Evolutionary conservation across 2,888 invertebrate species (phyloP).

Genomic region (Yponomeuta evonymella): DNA sequence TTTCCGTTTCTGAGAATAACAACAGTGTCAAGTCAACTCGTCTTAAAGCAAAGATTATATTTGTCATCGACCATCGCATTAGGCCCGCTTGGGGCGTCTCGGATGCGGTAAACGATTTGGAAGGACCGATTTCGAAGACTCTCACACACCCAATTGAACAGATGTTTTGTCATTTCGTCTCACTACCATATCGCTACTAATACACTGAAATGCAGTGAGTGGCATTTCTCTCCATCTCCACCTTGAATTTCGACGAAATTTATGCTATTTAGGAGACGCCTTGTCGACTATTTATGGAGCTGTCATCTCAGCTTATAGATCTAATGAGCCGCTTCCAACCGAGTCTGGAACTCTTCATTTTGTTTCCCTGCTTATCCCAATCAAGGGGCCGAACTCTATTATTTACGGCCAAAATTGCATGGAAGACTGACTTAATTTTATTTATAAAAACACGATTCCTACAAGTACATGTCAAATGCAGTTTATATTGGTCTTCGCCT

Average conservation of each 20-base stretch:
- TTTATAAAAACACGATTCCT: not conserved
- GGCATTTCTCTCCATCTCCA: conserved; percentile 40
- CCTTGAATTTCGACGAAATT: conserved; percentile 43
- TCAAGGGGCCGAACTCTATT: conserved; percentile 32
- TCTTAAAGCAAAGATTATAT: conserved; percentile 72
- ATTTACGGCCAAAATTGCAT: too few relatives aligned
- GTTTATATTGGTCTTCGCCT: too few relatives aligned
- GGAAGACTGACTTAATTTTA: too few relatives aligned
- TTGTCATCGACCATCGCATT: conserved; percentile 68
- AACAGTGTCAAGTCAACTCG: conserved; percentile 68
- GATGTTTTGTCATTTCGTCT: conserved; percentile 62
- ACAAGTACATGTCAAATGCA: too few relatives aligned
- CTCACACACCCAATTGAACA: conserved; percentile 45
- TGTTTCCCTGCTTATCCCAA: conserved; percentile 56
- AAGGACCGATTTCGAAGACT: conserved; percentile 37
- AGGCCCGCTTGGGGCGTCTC: conserved; percentile 61
- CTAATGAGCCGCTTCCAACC: conserved; percentile 72
- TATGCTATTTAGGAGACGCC: conserved; percentile 42
- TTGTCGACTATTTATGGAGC: conserved; percentile 62
- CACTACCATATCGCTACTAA: conserved; percentile 40
- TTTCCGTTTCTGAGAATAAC: conserved; percentile 69
- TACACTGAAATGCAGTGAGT: conserved; percentile 22
- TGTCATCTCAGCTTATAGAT: conserved; percentile 67
- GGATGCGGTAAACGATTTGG: conserved; percentile 60
- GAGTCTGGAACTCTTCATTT: conserved; percentile 58